These are phyloP conservation scores for Bergia puertoricense DNA, from an alignment of 92 coral and sea anemone genomes.

Conservation along the genomic window DNA sequence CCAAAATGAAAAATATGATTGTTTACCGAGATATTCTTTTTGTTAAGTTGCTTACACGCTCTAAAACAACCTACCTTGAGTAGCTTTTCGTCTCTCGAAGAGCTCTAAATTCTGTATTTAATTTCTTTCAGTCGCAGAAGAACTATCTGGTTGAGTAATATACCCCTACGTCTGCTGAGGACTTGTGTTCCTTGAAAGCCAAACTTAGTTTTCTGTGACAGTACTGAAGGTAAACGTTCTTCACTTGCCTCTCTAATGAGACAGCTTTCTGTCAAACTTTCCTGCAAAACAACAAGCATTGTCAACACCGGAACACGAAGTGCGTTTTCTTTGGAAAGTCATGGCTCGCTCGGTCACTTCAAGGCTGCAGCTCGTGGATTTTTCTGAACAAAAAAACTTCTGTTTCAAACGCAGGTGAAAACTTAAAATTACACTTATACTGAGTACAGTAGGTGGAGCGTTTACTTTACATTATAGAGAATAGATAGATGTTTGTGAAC, in stretches of 20 bases:
- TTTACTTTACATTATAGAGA: neutral
- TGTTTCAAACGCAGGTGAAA: neutral
- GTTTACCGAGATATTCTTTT: neutral
- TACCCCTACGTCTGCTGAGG: neutral
- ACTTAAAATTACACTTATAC: too few relatives aligned
- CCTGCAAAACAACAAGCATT: neutral
- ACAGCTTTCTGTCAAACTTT: neutral
- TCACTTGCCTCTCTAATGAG: conserved; percentile 12
- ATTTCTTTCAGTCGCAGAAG: neutral
- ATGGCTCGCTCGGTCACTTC: neutral
- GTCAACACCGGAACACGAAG: neutral
- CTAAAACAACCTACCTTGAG: neutral
- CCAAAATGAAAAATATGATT: neutral
- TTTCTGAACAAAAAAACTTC: too few relatives aligned
- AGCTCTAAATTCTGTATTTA: too few relatives aligned
- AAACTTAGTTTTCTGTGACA: neutral
- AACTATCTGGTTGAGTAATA: neutral
- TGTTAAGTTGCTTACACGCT: neutral
- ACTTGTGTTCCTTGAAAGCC: neutral
- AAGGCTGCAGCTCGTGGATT: neutral
- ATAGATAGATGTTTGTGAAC: neutral
- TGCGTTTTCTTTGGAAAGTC: neutral
- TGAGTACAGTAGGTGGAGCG: neutral
- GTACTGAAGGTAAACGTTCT: neutral
- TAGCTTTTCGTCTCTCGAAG: neutral